A percentile compares a stretch with the other conserved stretches of the same genome.
These are phyloP conservation scores for Labrus mixtus DNA, from an alignment of 2,113 vertebrate species.

Conservation along the genomic window DNA sequence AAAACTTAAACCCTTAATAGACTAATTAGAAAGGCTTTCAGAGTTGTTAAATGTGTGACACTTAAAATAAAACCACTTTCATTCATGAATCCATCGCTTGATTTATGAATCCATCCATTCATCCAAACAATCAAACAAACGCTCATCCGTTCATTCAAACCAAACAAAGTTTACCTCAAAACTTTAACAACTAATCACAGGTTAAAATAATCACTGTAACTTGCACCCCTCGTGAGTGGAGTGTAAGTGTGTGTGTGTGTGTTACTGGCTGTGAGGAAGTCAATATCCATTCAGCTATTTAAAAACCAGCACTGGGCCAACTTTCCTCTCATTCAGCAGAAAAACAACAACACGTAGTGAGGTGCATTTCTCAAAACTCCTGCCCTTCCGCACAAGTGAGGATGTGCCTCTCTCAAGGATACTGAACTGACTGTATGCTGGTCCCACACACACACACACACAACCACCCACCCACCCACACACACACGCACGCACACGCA, in stretches of 20 bases:
- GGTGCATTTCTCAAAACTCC: slow-evolving; percentile 54
- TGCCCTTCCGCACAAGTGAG: slow-evolving; percentile 64
- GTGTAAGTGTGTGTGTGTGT: slow-evolving; percentile 26
- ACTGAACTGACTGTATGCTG: slow-evolving; percentile 40
- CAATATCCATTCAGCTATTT: slow-evolving; percentile 73
- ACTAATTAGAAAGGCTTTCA: no score
- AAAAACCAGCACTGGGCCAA: slow-evolving; percentile 61
- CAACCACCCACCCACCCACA: slow-evolving; percentile 4
- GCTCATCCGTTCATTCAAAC: slow-evolving; percentile 24
- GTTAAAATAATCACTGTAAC: slow-evolving; percentile 30
- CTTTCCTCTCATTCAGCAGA: slow-evolving; percentile 74
- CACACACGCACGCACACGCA: no score
- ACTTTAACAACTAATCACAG: slow-evolving; percentile 24
- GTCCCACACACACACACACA: slow-evolving; percentile 24
- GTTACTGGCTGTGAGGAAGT: slow-evolving; percentile 37
- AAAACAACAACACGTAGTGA: slow-evolving; percentile 61
- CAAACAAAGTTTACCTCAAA: background rate
- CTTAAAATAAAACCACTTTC: slow-evolving; percentile 11
- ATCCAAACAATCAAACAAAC: no score
- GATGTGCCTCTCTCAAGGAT: slow-evolving; percentile 60
- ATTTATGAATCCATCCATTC: no score
- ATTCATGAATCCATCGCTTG: slow-evolving; percentile 54
- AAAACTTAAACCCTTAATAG: no score
- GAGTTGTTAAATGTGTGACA: background rate
- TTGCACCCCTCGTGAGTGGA: background rate